phyloP scores from a whole-genome alignment of 2,113 vertebrate genomes.

The Puma concolor region DNA sequence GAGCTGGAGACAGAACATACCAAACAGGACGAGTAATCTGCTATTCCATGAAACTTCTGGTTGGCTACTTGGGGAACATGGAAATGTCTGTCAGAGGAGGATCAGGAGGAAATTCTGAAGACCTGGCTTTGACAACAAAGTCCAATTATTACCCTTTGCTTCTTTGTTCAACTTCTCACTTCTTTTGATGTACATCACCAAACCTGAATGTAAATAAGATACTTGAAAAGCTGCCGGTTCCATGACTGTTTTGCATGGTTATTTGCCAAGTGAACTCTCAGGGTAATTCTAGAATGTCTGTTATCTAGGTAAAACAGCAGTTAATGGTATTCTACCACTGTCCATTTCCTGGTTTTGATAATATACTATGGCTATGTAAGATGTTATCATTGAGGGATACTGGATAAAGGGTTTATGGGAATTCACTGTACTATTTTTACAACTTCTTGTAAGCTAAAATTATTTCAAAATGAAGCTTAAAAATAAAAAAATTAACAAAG shows the following conservation, averaged over 20 bases:
- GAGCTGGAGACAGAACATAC: constrained; percentile 35
- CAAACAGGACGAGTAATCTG: constrained; percentile 45
- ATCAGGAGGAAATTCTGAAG: constrained; percentile 42
- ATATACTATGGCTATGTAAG: neutral
- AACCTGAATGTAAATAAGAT: constrained; percentile 61
- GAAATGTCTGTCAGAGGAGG: constrained; percentile 44
- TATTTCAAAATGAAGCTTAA: constrained; percentile 26
- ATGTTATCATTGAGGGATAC: neutral
- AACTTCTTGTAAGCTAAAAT: neutral
- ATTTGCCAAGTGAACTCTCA: constrained; percentile 35
- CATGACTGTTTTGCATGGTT: constrained; percentile 38
- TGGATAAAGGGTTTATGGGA: neutral
- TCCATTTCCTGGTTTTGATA: neutral
- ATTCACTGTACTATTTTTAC: neutral
- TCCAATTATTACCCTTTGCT: constrained; percentile 66
- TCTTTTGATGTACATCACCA: constrained; percentile 41
- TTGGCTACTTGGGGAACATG: constrained; percentile 60
- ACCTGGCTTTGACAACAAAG: constrained; percentile 55
- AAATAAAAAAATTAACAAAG: neutral
- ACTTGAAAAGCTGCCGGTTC: constrained; percentile 67
- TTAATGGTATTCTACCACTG: neutral
- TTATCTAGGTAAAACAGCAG: neutral
- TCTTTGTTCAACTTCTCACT: constrained; percentile 22
- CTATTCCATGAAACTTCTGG: constrained; percentile 38
- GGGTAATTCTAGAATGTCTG: neutral